Evolutionary conservation across 2,888 invertebrate genomes (phyloP).

Genomic region (Caenorhabditis auriculariae): DNA sequence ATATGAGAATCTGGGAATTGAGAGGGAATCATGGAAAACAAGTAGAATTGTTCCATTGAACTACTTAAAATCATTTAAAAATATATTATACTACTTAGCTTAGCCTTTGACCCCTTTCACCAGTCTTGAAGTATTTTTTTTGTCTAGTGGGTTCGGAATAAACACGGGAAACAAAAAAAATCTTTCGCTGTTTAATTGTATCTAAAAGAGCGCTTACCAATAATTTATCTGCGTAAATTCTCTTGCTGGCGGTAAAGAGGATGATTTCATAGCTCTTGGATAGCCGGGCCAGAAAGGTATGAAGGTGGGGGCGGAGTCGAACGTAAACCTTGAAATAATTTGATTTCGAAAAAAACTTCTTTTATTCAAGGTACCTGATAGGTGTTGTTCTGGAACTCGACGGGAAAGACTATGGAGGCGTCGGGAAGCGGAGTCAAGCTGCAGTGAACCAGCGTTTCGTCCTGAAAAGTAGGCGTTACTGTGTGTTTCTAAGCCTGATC

Average conservation of each 20-base stretch:
- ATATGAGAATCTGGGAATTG: too few species aligned
- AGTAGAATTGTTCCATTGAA: too few species aligned
- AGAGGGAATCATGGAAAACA: too few species aligned
- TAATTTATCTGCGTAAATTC: slow-evolving; percentile 89
- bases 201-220: slow-evolving; percentile 69
- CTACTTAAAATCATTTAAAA: too few species aligned
- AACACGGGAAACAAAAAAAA: too few species aligned
- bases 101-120: too few species aligned
- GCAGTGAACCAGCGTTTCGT: slow-evolving; percentile 93
- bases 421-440: slow-evolving; percentile 86
- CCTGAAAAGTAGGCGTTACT: slow-evolving; percentile 67
- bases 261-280: slow-evolving; percentile 87
- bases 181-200: too few species aligned
- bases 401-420: slow-evolving; percentile 89
- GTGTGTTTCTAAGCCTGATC: not conserved
- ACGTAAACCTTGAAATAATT: slow-evolving; percentile 72
- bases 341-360: not conserved
- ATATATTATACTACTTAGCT: not conserved
- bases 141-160: too few species aligned
- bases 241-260: slow-evolving; percentile 90
- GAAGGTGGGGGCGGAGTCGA: slow-evolving; percentile 84
- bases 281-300: slow-evolving; percentile 86
- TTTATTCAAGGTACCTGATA: slow-evolving; percentile 70
- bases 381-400: slow-evolving; percentile 84
- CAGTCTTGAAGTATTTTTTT: too few species aligned